phyloP scores from a whole-genome alignment of 2,113 vertebrate species.

The Oreochromis aureus region DNA sequence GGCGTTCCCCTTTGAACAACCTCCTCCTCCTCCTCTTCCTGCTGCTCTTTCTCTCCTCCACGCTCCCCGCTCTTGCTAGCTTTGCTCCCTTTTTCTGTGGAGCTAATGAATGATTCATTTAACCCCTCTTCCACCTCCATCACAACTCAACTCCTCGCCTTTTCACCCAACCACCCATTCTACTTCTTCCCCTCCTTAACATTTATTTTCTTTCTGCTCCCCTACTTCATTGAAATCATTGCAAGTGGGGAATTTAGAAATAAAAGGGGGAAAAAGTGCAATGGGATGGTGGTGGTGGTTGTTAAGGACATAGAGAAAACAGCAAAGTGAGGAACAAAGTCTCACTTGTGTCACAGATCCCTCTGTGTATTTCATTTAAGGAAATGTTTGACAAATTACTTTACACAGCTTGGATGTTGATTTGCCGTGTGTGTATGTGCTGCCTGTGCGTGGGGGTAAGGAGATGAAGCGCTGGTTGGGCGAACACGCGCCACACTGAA shows the following conservation, averaged over 20 bases:
- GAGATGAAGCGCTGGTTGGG: neutral
- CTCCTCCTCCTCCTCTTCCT: constrained; percentile 51
- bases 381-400: constrained; percentile 74
- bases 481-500: neutral
- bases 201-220: constrained; percentile 32
- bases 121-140: constrained; percentile 53
- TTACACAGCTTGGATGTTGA: constrained; percentile 50
- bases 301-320: constrained; percentile 14
- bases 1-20: constrained; percentile 72
- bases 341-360: constrained; percentile 51
- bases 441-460: neutral
- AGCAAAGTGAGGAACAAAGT: constrained; percentile 57
- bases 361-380: constrained; percentile 58
- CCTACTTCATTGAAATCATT: neutral
- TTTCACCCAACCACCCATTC: constrained; percentile 31
- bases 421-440: constrained; percentile 2
- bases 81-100: constrained; percentile 65
- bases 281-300: neutral
- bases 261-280: neutral
- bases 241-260: neutral
- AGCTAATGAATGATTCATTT: constrained; percentile 80
- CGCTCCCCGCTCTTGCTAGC: constrained; percentile 20
- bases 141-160: constrained; percentile 43
- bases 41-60: constrained; percentile 51
- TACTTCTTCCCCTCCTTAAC: neutral